Percentiles rank a stretch among this genome's conserved stretches.
Evolutionary conservation across 2,797 vertebrate genomes (phyloP).

Genomic region (Gymnothorax javanicus): DNA sequence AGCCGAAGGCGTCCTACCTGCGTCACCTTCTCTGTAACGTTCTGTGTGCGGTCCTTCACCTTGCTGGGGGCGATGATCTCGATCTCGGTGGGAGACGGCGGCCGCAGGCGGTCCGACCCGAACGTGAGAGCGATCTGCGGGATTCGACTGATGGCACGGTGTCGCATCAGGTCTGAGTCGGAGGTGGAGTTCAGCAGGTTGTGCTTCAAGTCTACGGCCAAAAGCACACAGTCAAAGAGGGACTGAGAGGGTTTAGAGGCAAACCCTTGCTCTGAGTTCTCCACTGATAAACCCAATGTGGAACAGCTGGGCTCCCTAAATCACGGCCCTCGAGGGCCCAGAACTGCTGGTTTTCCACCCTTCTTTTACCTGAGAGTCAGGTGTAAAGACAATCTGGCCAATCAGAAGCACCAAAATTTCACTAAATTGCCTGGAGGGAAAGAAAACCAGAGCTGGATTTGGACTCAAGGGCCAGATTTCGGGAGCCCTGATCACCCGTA

Average conservation of each 20-base stretch:
- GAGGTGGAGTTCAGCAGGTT: conserved; percentile 75
- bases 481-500: too few relatives aligned
- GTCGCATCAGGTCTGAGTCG: conserved; percentile 79
- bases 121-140: conserved; percentile 81
- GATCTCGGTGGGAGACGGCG: conserved; percentile 73
- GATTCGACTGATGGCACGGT: conserved; percentile 75
- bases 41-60: conserved; percentile 86
- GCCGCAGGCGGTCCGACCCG: conserved; percentile 75
- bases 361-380: too few relatives aligned
- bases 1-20: conserved; percentile 72
- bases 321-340: too few relatives aligned
- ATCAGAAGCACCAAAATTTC: too few relatives aligned
- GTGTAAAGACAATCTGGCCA: too few relatives aligned
- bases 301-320: too few relatives aligned
- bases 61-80: conserved; percentile 89
- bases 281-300: background rate
- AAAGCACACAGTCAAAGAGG: background rate
- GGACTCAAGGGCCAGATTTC: too few relatives aligned
- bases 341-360: too few relatives aligned
- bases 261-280: background rate
- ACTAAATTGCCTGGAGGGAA: too few relatives aligned
- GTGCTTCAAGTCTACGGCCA: conserved; percentile 58
- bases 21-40: conserved; percentile 93
- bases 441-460: too few relatives aligned
- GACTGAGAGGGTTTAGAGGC: background rate